Conservation (phyloP, 1,140 invertebrate species). For the Anoplolepis gracilipes region DNA sequence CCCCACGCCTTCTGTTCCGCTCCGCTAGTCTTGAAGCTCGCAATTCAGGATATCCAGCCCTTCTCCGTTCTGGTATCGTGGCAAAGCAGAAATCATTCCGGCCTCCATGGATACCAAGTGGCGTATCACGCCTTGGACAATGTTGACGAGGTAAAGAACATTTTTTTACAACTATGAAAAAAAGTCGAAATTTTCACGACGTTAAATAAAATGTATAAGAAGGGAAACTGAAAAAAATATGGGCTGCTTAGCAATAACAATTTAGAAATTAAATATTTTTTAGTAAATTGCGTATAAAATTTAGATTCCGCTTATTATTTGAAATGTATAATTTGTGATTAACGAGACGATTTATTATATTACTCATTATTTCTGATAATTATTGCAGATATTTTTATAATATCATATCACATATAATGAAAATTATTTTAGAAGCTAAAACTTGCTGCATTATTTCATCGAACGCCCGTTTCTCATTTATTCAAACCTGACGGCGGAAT, state of each 20-base stretch:
- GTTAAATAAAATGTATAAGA: neutral
- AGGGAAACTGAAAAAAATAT: neutral
- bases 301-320: neutral
- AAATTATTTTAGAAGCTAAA: neutral
- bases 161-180: neutral
- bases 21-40: slow-evolving; percentile 92
- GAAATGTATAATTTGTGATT: neutral
- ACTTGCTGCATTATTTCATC: neutral
- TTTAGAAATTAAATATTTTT: neutral
- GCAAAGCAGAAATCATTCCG: slow-evolving; percentile 95
- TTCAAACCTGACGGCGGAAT: neutral
- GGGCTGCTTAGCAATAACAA: neutral
- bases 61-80: slow-evolving; percentile 94
- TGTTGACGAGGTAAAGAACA: slow-evolving; percentile 84
- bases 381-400: no score
- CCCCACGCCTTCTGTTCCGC: slow-evolving; percentile 93
- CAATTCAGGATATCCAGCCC: slow-evolving; percentile 95
- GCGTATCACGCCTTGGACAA: slow-evolving; percentile 92
- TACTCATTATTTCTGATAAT: neutral
- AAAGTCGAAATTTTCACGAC: neutral
- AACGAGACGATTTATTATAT: neutral
- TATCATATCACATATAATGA: no score
- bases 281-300: neutral
- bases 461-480: neutral
- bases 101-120: slow-evolving; percentile 92